Conservation (phyloP, 2,888 invertebrate genomes). For the Amiota communis region DNA sequence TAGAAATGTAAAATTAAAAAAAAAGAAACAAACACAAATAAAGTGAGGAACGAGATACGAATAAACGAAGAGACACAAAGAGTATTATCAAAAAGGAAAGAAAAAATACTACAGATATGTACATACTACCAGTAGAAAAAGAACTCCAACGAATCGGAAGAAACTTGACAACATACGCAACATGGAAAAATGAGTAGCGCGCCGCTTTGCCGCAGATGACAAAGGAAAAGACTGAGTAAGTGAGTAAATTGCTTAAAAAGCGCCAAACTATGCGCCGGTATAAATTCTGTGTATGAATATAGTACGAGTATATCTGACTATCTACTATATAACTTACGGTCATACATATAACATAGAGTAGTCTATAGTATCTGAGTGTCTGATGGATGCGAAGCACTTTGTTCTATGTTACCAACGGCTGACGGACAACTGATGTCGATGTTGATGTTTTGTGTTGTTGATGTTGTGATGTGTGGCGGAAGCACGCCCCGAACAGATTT, state of each 20-base stretch:
- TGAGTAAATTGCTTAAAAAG: not conserved
- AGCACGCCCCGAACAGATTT: slow-evolving; percentile 61
- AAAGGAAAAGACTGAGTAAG: slow-evolving; percentile 19
- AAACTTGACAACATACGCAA: slow-evolving; percentile 66
- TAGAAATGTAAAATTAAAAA: slow-evolving; percentile 10
- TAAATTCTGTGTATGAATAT: no score
- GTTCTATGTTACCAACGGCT: no score
- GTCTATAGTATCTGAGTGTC: no score
- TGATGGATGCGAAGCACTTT: no score
- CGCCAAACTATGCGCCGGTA: not conserved
- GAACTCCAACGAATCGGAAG: slow-evolving; percentile 56
- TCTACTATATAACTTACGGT: no score
- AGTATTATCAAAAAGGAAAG: not conserved
- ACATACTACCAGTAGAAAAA: slow-evolving; percentile 41
- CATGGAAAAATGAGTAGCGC: slow-evolving; percentile 63
- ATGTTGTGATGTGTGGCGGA: slow-evolving; percentile 30
- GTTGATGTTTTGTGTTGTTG: not conserved
- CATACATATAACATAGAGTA: no score
- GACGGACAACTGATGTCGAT: not conserved
- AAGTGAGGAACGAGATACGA: slow-evolving; percentile 4
- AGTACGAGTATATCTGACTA: no score
- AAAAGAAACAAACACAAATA: not conserved
- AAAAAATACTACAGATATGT: not conserved
- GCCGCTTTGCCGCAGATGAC: slow-evolving; percentile 36
- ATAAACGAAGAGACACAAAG: slow-evolving; percentile 45